phyloP scores from a whole-genome alignment of 2,797 vertebrate genomes.

The Xenentodon cancila region DNA sequence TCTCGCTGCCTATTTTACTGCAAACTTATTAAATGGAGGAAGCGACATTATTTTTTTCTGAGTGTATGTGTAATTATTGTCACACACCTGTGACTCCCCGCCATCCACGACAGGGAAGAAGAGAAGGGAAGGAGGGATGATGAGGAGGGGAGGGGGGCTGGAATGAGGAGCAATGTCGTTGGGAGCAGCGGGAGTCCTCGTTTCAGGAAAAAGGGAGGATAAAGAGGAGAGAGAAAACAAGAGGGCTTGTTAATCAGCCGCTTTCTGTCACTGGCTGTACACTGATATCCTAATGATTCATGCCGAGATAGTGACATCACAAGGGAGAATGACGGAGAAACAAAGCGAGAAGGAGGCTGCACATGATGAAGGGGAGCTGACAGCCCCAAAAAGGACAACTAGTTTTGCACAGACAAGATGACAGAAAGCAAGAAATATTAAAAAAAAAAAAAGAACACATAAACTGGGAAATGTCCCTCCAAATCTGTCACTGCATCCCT shows the following conservation, averaged over 20 bases:
- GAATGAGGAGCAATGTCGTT: constrained; percentile 74
- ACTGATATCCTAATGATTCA: constrained; percentile 84
- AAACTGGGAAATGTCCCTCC: constrained; percentile 52
- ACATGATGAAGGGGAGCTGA: constrained; percentile 52
- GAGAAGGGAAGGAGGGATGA: constrained; percentile 70
- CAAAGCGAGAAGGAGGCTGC: constrained; percentile 30
- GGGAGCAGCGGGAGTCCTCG: constrained; percentile 81
- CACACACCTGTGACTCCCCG: constrained; percentile 97
- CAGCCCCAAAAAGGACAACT: constrained; percentile 62
- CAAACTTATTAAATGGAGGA: constrained; percentile 98
- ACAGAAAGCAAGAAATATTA: constrained; percentile 55
- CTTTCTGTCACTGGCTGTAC: constrained; percentile 82
- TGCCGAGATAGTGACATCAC: constrained; percentile 78
- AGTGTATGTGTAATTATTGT: constrained; percentile 97
- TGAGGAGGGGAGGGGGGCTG: constrained; percentile 48
- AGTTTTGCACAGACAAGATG: constrained; percentile 57
- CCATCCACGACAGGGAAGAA: constrained; percentile 80
- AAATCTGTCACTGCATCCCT: constrained; percentile 58
- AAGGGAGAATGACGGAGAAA: constrained; percentile 60
- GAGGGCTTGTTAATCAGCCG: constrained; percentile 81
- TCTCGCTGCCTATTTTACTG: constrained; percentile 93
- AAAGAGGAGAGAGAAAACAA: constrained; percentile 76
- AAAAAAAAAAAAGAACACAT: constrained; percentile 23
- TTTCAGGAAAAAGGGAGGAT: constrained; percentile 74
- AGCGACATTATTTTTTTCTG: constrained; percentile 90